Conservation (phyloP, 2,113 vertebrate species). For the Solenodon paradoxus region DNA sequence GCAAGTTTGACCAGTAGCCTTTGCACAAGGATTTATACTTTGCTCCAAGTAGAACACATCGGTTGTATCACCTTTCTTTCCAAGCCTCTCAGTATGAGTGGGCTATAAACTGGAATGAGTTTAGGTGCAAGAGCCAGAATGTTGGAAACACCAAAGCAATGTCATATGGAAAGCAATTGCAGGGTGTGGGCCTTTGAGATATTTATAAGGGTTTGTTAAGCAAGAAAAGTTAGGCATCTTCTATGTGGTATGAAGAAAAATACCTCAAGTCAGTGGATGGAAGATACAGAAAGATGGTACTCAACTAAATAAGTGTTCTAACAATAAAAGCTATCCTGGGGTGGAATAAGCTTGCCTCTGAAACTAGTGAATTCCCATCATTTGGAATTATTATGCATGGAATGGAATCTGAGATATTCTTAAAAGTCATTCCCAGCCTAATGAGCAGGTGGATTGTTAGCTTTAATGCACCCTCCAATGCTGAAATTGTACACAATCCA, state of each 20-base stretch:
- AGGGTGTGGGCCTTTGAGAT: neutral
- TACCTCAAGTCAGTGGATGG: neutral
- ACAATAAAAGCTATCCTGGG: neutral
- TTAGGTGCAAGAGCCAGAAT: neutral
- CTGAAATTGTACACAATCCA: neutral
- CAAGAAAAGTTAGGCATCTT: neutral
- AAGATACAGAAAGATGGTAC: neutral
- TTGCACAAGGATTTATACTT: neutral
- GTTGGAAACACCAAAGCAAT: neutral
- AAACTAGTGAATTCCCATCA: neutral
- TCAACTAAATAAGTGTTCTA: neutral
- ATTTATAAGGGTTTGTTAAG: neutral
- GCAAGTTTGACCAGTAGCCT: neutral
- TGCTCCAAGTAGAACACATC: neutral
- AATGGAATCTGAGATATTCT: constrained; percentile 7
- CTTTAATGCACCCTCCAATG: neutral
- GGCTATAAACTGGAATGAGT: neutral
- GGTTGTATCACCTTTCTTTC: neutral
- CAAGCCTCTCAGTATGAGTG: neutral
- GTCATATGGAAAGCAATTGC: neutral
- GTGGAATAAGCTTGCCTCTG: constrained; percentile 2
- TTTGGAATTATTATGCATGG: neutral
- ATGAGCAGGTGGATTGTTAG: neutral
- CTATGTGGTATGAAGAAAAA: neutral
- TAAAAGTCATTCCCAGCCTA: neutral